Percentiles rank a stretch among this genome's conserved stretches.
Conservation (phyloP, 1,140 invertebrate species). For the Rhyzopertha dominica region DNA sequence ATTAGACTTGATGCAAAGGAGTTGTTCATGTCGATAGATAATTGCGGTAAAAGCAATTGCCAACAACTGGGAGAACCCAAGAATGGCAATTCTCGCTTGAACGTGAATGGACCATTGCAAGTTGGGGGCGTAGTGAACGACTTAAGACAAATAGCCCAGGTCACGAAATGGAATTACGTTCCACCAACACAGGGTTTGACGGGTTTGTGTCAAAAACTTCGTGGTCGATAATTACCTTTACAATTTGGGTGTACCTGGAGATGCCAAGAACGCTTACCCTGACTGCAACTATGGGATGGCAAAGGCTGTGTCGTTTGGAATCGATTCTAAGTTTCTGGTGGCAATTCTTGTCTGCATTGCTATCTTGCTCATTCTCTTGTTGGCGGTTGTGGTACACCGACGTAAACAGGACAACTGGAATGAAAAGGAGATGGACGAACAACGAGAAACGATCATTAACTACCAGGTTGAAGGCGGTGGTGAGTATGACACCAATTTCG, state of each 20-base stretch:
- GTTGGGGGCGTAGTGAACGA: constrained; percentile 68
- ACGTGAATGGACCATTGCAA: constrained; percentile 85
- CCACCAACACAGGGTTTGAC: constrained; percentile 65
- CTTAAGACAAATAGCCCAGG: constrained; percentile 50
- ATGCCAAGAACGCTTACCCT: constrained; percentile 60
- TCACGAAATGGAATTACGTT: constrained; percentile 56
- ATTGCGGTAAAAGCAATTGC: constrained; percentile 66
- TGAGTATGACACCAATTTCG: constrained; percentile 91
- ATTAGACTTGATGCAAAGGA: constrained; percentile 47
- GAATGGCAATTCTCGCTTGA: constrained; percentile 71
- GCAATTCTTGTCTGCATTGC: constrained; percentile 77
- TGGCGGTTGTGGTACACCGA: constrained; percentile 82
- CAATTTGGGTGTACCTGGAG: constrained; percentile 68
- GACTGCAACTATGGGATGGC: constrained; percentile 65
- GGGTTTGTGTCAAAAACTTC: constrained; percentile 83
- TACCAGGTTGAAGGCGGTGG: constrained; percentile 97
- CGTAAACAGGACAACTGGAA: constrained; percentile 78
- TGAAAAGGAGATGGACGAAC: constrained; percentile 90
- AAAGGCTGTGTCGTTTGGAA: constrained; percentile 71
- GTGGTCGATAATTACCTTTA: constrained; percentile 75
- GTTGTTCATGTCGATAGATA: no score
- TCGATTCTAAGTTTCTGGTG: constrained; percentile 77
- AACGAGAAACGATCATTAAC: constrained; percentile 93
- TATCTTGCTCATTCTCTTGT: constrained; percentile 71
- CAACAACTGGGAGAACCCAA: constrained; percentile 63